Evolutionary conservation across 2,113 vertebrate genomes (phyloP), one percentile per base, ranked within the genome.

Genomic region (Heptranchias perlo): DNA sequence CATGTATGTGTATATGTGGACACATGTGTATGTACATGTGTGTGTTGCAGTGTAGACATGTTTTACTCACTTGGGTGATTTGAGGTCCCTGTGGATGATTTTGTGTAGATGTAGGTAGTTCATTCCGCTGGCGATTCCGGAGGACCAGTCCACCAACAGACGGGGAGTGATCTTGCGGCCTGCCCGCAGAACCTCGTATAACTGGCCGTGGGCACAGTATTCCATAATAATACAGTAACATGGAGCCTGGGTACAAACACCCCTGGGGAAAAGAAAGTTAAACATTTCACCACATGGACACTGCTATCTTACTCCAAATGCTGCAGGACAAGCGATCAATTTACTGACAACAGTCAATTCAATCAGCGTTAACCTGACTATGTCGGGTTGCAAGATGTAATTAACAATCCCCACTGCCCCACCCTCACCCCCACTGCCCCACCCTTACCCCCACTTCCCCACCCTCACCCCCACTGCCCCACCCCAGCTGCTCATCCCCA

Each of bases 211-310:
- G 1, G 99, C 99, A 96, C 99, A 99, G 96, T 99, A 99, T 93
- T 99, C 99, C 99, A 99, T 99, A 97, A 99, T 99, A 96, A 99
- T 99, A 96, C 99, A 99, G 97, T 99, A 99, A 96, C 99, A 99
- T 0, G 99, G 99, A 13, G 99, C 99, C 97, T 99, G 99, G 0
- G 99, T 99, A 96, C 99, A 99, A 61, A 99, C 99, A 1, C 99
- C 99, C 97, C 99, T 99, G 96, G 0, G 96, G 84, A 96, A 78
- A 93, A 96, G 73, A 96, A 47, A 84, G 13, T 11, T 31, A 11
- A 44, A 62, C 49, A 23, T 35, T 35, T 11, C n/a, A 96, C 95
- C 96, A 14, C 96, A 23, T 5, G 18, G 89, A 0, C 54, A 82
- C 5, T 39, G 54, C 47, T 31, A 5, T n/a, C 58, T 58, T 58